Base-by-base conservation (phyloP, 2,113 vertebrate genomes). In the Archilochus colubris region DNA sequence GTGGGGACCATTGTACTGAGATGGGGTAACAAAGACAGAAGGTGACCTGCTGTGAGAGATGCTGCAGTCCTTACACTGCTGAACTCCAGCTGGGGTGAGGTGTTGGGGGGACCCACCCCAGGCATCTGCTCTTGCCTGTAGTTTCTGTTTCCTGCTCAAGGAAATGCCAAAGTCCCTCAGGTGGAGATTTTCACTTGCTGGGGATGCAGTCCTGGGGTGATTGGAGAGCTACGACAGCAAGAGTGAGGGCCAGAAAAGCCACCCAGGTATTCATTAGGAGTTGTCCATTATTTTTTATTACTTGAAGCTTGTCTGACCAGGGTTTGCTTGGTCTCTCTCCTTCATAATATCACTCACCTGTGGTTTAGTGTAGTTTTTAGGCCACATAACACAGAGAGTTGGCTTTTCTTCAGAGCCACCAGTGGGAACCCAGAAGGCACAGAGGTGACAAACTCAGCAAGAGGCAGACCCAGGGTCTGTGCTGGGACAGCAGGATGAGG, bases 181-280 rank as follows among this genome's bases (percentile, higher is more conserved):
- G 30, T 25, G 73, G 57, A 83, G 33, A 31, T 50, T 77, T 21
- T 54, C 23, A 27, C 33, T 5, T 14, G 64, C 10, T 48, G 40
- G 0, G 0, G 40, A 25, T 13, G 6, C 33, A 33, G 28, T n/a
- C 63, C 64, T 10, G 30, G 80, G 43, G 40, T 1, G 0, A n/a
- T 30, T 13, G 6, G 12, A 57, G 57, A 31, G 21, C 50, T 36
- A 30, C 1, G 6, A 25, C 73, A 64, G 33, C 43, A 50, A 43
- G 40, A 55, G 4, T 3, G 3, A 22, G 1, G 17, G 57, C 31
- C 30, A 57, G 25, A 6, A 50, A 63, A 63, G 21, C 40, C 50
- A 36, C 1, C 1, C 0, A 3, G 33, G 25, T 38, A 7, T 57
- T 63, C 8, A 1, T 33, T 23, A 51, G 58, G 31, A 53, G 43